phyloP scores from a whole-genome alignment of 2,113 vertebrate genomes.

The Dendropsophus ebraccatus region DNA sequence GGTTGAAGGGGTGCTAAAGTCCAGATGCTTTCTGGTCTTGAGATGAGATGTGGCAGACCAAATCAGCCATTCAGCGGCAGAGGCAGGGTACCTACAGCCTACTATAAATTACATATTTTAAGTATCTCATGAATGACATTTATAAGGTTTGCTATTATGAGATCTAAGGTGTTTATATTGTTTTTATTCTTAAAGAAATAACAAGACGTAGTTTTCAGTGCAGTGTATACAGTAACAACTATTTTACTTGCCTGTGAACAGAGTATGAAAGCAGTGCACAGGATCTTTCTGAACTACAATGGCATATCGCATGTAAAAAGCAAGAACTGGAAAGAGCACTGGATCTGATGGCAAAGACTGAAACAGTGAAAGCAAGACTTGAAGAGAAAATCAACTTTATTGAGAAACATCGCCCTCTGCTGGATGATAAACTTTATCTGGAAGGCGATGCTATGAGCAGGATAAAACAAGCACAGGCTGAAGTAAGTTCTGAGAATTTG shows the following conservation, averaged over 20 bases:
- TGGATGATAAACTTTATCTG: slow-evolving; percentile 75
- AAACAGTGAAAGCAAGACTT: slow-evolving; percentile 69
- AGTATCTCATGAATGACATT: too few species aligned
- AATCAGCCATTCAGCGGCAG: too few species aligned
- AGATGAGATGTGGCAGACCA: too few species aligned
- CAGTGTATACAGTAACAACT: too few species aligned
- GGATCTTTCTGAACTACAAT: slow-evolving; percentile 74
- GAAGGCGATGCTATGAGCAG: slow-evolving; percentile 67
- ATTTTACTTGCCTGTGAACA: slow-evolving; percentile 59
- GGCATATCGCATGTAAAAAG: slow-evolving; percentile 71
- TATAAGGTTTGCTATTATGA: background rate
- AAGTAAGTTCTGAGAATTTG: slow-evolving; percentile 66
- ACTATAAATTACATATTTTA: too few species aligned
- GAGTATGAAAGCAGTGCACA: slow-evolving; percentile 73
- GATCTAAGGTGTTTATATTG: background rate
- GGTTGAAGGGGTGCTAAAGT: too few species aligned
- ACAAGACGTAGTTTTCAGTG: background rate
- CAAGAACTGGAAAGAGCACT: slow-evolving; percentile 64
- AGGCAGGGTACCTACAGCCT: too few species aligned
- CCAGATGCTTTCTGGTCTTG: too few species aligned
- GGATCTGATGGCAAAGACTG: slow-evolving; percentile 62
- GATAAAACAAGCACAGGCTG: slow-evolving; percentile 60
- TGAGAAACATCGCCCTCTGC: slow-evolving; percentile 74
- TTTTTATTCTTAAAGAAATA: background rate
- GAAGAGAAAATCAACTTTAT: slow-evolving; percentile 73